Percentiles rank a stretch among this genome's conserved stretches.
Conservation (phyloP, 2,888 invertebrate species). For the Mythimna impura region DNA sequence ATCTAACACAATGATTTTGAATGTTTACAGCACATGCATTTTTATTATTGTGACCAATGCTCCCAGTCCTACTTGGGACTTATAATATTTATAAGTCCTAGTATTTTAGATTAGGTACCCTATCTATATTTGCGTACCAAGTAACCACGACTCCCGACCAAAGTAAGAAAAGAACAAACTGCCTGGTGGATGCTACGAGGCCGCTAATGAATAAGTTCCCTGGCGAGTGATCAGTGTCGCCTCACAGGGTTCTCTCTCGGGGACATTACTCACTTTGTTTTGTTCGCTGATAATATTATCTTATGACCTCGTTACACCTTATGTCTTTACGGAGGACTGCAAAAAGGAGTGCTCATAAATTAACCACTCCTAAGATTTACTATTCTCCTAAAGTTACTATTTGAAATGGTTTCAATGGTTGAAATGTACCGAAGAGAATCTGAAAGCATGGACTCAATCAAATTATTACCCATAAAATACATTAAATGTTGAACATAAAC, state of each 20-base stretch:
- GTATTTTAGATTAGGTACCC: background rate
- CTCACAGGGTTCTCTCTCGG: conserved; percentile 23
- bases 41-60: background rate
- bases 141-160: background rate
- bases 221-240: conserved; percentile 45
- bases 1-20: background rate
- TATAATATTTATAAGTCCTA: background rate
- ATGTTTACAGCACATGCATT: background rate
- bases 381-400: too few species aligned
- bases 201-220: conserved; percentile 51
- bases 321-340: background rate
- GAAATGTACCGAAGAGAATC: background rate
- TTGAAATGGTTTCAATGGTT: too few species aligned
- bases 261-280: conserved; percentile 59
- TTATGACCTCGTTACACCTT: conserved; percentile 9
- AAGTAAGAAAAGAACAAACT: conserved; percentile 18
- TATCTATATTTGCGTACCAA: background rate
- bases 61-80: background rate
- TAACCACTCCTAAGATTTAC: background rate
- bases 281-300: conserved; percentile 25
- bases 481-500: too few species aligned
- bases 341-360: background rate
- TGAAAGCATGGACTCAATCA: background rate
- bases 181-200: conserved; percentile 19
- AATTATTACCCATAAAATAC: too few species aligned